phyloP scores from a whole-genome alignment of 2,113 vertebrate genomes.

The Mesembrinibis cayennensis region DNA sequence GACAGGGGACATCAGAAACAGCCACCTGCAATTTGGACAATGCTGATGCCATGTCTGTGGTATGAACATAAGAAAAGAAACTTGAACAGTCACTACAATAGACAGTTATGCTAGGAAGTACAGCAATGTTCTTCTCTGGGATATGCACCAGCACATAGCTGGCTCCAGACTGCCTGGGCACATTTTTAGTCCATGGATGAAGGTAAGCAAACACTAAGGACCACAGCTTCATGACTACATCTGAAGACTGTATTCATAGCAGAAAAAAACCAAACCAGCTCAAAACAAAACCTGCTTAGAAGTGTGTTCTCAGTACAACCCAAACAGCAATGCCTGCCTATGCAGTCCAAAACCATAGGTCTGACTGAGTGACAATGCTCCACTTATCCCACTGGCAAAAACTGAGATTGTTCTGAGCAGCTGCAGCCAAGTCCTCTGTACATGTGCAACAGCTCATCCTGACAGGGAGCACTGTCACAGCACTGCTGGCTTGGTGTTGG shows the following conservation, averaged over 20 bases:
- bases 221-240: not conserved
- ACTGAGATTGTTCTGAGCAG: not conserved
- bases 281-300: not conserved
- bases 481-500: not conserved
- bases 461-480: not conserved
- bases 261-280: not conserved
- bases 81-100: not conserved
- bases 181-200: not conserved
- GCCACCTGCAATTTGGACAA: not conserved
- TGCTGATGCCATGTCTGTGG: not conserved
- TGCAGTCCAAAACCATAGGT: not conserved
- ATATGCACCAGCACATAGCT: not conserved
- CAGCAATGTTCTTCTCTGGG: not conserved
- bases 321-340: fast-evolving
- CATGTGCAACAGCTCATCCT: not conserved
- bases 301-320: not conserved
- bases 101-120: not conserved
- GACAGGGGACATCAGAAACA: not conserved
- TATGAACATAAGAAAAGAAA: not conserved
- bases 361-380: not conserved
- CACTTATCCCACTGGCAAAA: not conserved
- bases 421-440: not conserved
- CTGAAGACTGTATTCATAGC: not conserved
- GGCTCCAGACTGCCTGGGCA: not conserved
- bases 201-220: not conserved